These are phyloP conservation scores for Drosophila peninsularis DNA, from an alignment of 2,888 invertebrate genomes.

Conservation along the genomic window DNA sequence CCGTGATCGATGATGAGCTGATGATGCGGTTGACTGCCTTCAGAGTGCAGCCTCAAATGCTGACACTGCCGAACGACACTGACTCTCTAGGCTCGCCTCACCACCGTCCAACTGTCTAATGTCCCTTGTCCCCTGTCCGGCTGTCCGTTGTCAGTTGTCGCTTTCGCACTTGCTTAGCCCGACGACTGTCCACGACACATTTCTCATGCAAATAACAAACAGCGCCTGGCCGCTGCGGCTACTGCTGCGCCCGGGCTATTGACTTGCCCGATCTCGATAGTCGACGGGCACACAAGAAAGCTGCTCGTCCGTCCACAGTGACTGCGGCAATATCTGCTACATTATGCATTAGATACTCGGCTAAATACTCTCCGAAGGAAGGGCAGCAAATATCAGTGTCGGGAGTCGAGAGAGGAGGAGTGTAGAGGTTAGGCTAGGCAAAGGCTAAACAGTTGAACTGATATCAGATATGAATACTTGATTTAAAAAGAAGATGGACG, in stretches of 20 bases:
- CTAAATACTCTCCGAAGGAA: conserved; percentile 11
- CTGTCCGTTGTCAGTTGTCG: conserved; percentile 52
- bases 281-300: conserved; percentile 1
- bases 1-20: conserved; percentile 74
- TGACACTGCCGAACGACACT: conserved; percentile 7
- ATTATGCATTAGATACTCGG: conserved; percentile 34
- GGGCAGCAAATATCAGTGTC: conserved; percentile 8
- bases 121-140: conserved; percentile 6
- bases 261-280: conserved; percentile 35
- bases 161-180: conserved; percentile 54
- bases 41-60: conserved; percentile 30
- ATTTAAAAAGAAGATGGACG: too few relatives aligned
- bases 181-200: conserved; percentile 50
- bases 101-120: conserved; percentile 13
- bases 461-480: too few relatives aligned
- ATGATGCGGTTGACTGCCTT: conserved; percentile 60
- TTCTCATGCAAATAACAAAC: conserved; percentile 66
- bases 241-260: conserved; percentile 19
- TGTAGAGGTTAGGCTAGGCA: not conserved
- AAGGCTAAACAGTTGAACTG: too few relatives aligned
- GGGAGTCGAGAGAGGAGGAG: not conserved
- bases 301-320: conserved; percentile 5
- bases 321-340: conserved; percentile 3
- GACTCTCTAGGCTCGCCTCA: not conserved
- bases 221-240: conserved; percentile 27